Percentiles rank a stretch among this genome's conserved stretches.
These are phyloP conservation scores for Saccostrea glomerata DNA, from an alignment of 1,140 invertebrate species.

Conservation along the genomic window DNA sequence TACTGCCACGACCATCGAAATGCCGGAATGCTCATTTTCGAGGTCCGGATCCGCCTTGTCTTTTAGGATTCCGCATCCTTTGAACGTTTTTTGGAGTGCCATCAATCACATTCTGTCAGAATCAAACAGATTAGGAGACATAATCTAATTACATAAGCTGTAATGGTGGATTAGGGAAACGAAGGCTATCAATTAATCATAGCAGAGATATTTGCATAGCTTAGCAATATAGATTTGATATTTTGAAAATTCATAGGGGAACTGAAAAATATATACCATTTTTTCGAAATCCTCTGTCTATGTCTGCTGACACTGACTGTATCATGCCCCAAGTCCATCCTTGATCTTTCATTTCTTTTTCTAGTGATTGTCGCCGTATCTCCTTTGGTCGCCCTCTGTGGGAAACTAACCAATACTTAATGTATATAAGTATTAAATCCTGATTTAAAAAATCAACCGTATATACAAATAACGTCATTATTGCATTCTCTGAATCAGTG, in stretches of 20 bases:
- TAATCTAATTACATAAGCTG: conserved; percentile 9
- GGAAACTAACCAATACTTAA: no score
- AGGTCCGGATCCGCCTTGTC: background rate
- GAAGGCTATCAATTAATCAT: background rate
- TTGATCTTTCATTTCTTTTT: no score
- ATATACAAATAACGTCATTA: background rate
- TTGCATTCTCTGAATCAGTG: background rate
- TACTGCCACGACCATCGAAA: background rate
- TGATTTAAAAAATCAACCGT: no score
- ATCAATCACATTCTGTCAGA: background rate
- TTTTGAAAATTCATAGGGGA: background rate
- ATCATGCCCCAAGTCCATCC: no score
- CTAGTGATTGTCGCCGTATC: no score
- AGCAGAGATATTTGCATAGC: background rate
- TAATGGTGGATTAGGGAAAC: conserved; percentile 18
- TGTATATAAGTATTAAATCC: no score
- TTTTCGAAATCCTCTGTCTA: no score
- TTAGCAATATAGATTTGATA: background rate
- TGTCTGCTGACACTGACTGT: no score
- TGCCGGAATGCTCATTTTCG: background rate
- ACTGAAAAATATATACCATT: no score
- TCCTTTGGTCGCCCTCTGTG: no score
- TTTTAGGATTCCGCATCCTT: background rate
- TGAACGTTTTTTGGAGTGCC: background rate
- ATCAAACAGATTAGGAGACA: background rate